Conservation (phyloP, 2,888 invertebrate species). For the Psylliodes chrysocephalus region DNA sequence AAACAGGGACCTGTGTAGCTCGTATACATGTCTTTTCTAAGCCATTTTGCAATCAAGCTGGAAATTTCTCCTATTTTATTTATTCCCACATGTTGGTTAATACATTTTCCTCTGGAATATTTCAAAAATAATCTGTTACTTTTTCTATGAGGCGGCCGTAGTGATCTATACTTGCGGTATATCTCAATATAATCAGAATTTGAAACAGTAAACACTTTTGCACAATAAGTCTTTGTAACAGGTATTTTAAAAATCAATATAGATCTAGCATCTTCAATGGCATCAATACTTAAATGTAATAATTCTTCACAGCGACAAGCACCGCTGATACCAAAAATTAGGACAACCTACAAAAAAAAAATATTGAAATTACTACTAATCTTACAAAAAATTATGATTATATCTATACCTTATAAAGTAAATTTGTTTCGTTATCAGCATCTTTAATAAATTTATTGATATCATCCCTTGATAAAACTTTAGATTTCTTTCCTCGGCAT, state of each 20-base stretch:
- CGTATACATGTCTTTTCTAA: conserved; percentile 1
- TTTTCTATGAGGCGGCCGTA: neutral
- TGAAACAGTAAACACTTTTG: conserved; percentile 6
- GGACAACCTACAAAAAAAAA: too few relatives aligned
- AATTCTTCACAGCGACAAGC: too few relatives aligned
- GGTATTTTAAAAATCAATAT: conserved; percentile 1
- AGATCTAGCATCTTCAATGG: neutral
- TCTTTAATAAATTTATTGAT: conserved; percentile 5
- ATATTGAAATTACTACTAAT: too few relatives aligned
- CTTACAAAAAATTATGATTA: too few relatives aligned
- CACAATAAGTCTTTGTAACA: neutral
- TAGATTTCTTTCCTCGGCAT: conserved; percentile 4
- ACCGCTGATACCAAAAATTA: too few relatives aligned
- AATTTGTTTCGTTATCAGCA: conserved; percentile 16
- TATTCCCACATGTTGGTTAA: too few relatives aligned
- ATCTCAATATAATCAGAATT: conserved; percentile 11
- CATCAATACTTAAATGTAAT: too few relatives aligned
- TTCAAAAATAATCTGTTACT: conserved; percentile 1
- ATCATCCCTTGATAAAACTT: conserved; percentile 11
- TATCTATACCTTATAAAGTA: too few relatives aligned
- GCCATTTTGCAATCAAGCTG: conserved; percentile 1
- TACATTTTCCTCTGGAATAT: neutral
- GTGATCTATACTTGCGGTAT: neutral
- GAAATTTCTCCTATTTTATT: too few relatives aligned
- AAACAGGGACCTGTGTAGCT: neutral